phyloP scores from a whole-genome alignment of 2,888 invertebrate species.

The Ophonus ardosiacus region DNA sequence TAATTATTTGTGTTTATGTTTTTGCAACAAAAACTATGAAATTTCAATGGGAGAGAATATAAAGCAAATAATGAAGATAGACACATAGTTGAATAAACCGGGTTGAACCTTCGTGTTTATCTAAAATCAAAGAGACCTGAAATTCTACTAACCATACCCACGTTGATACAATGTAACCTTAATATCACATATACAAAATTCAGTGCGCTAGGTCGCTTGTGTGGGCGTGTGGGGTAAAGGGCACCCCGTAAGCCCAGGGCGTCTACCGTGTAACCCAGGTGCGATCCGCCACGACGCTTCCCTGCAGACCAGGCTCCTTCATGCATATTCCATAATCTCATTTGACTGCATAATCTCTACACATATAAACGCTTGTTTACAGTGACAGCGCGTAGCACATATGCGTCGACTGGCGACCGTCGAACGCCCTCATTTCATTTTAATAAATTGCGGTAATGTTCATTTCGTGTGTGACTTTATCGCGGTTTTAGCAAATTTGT shows the following conservation, averaged over 20 bases:
- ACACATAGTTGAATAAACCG: background rate
- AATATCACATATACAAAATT: conserved; percentile 43
- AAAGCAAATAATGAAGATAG: background rate
- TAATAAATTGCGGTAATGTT: conserved; percentile 61
- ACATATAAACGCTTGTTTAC: conserved; percentile 73
- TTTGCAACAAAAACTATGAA: too few relatives aligned
- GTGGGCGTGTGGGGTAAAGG: background rate
- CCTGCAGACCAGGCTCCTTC: conserved; percentile 67
- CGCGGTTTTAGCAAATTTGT: conserved; percentile 55
- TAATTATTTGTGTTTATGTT: too few relatives aligned
- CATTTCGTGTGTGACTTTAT: conserved; percentile 44
- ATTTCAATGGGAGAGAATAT: background rate
- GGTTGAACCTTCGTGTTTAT: background rate
- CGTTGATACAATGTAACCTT: conserved; percentile 25
- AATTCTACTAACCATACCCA: conserved; percentile 11
- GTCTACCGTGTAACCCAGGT: conserved; percentile 23
- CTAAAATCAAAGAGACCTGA: conserved; percentile 22
- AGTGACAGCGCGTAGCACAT: conserved; percentile 26
- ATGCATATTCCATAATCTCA: conserved; percentile 76
- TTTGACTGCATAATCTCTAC: conserved; percentile 75
- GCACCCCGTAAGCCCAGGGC: background rate
- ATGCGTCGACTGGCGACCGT: conserved; percentile 10
- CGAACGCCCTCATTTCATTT: conserved; percentile 56
- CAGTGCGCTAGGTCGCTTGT: background rate
- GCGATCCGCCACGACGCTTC: conserved; percentile 29